Evolutionary conservation across 2,797 vertebrate genomes (phyloP), one percentile per base, ranked within the genome.

Genomic region (Melanogrammus aeglefinus): DNA sequence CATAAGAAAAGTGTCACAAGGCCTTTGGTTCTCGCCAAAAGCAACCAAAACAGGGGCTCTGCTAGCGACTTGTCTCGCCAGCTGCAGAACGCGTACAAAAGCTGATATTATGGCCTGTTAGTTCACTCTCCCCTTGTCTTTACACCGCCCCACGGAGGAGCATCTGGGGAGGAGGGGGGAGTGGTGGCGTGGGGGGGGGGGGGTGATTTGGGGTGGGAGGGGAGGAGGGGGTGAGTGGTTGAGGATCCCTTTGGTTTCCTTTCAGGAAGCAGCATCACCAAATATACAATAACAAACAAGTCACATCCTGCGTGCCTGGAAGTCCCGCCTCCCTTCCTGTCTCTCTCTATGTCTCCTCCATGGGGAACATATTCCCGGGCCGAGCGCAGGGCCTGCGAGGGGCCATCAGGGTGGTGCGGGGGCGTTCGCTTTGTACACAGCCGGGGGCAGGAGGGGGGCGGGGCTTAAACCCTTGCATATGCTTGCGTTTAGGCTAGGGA

Each of bases 1-100:
- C 86, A 85, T 82, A 84, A 24, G 81, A 90, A 88, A 90, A 88
- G 87, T 83, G 82, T 85, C 85, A 91, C 81, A 87, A 89, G 82
- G 88, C 83, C 77, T 88, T 82, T 85, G 78, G 85, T 87, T 84
- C 88, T 86, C 86, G 89, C 35, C 6, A 81, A 78, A 84, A 79
- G 77, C 86, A 87, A 84, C 76, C 21, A 66, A 27, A 80, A 72
- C 81, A 72, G 80, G 75, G 29, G 12, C 69, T 57, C 13, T 38
- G n/a, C n/a, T 24, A 6, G 79, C 78, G 76, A 75, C 80, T 78
- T 51, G 76, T 77, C 75, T 81, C 87, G 33, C 44, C 74, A 77
- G 79, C 72, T 82, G 81, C 82, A 80, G 77, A 77, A 83, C 36
- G 76, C 75, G 78, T 83, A 85, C 33, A 80, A 84, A 83, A 84